Conservation (phyloP, 2,113 vertebrate species). For the Promerops cafer region DNA sequence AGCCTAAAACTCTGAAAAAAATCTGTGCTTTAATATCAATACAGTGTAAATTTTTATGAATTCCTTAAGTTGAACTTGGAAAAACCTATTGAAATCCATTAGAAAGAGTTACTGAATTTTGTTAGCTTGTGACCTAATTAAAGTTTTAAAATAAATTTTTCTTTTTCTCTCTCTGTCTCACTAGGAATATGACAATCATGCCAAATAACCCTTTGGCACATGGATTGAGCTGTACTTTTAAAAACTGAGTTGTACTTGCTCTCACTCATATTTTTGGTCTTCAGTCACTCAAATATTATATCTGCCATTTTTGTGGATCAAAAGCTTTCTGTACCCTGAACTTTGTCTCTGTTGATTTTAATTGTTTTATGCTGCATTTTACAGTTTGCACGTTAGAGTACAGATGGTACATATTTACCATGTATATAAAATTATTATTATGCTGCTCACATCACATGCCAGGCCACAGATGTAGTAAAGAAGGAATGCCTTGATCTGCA, state of each 20-base stretch:
- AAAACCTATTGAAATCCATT: not conserved
- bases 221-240: not conserved
- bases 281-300: conserved; percentile 5
- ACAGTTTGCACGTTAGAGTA: not conserved
- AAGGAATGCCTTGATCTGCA: conserved; percentile 56
- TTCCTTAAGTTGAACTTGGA: not conserved
- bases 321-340: conserved; percentile 21
- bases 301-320: conserved; percentile 34
- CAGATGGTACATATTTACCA: conserved; percentile 59
- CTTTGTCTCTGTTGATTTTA: conserved; percentile 41
- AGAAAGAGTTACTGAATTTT: not conserved
- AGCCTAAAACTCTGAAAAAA: not conserved
- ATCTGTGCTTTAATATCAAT: not conserved
- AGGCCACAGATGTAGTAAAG: conserved; percentile 19
- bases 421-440: conserved; percentile 46
- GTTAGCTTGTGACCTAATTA: not conserved
- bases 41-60: not conserved
- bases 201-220: not conserved
- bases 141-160: not conserved
- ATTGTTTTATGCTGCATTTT: conserved; percentile 54
- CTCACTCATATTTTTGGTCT: not conserved
- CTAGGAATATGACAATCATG: not conserved
- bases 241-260: not conserved
- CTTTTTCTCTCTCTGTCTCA: not conserved
- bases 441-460: conserved; percentile 45